Conservation (phyloP, 2,888 invertebrate genomes). For the Venusia cambrica region DNA sequence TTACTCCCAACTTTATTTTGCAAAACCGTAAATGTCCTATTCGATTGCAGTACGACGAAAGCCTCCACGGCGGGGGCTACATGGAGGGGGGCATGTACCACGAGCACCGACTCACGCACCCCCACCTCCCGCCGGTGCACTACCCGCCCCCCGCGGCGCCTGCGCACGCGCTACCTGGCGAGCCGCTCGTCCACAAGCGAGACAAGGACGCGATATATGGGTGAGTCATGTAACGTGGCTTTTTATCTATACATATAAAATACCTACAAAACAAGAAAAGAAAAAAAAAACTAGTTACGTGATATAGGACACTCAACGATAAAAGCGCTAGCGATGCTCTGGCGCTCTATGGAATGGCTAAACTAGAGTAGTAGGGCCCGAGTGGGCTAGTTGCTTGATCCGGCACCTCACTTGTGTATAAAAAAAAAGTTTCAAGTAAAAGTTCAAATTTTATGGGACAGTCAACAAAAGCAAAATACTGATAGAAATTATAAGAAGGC, state of each 20-base stretch:
- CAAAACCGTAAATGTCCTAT: constrained; percentile 4
- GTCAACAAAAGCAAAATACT: too few relatives aligned
- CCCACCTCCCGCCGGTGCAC: constrained; percentile 86
- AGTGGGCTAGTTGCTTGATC: too few relatives aligned
- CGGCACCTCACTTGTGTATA: too few relatives aligned
- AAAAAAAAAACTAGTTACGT: too few relatives aligned
- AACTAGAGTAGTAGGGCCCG: too few relatives aligned
- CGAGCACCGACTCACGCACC: constrained; percentile 91
- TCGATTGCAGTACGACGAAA: constrained; percentile 93
- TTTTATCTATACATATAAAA: constrained; percentile 21
- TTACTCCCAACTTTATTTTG: constrained; percentile 1
- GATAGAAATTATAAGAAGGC: too few relatives aligned
- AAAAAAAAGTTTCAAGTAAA: too few relatives aligned
- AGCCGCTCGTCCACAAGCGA: constrained; percentile 96
- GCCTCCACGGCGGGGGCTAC: constrained; percentile 91
- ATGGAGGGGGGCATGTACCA: constrained; percentile 91
- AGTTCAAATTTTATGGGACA: too few relatives aligned
- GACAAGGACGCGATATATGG: constrained; percentile 99
- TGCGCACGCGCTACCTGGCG: constrained; percentile 92
- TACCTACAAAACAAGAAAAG: too few relatives aligned
- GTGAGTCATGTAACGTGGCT: constrained; percentile 85
- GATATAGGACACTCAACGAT: too few relatives aligned
- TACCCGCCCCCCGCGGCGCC: constrained; percentile 92
- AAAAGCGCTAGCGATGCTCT: too few relatives aligned
- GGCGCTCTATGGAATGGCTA: too few relatives aligned